Base-by-base conservation (phyloP, 2,113 vertebrate genomes). In the Sitta europaea region DNA sequence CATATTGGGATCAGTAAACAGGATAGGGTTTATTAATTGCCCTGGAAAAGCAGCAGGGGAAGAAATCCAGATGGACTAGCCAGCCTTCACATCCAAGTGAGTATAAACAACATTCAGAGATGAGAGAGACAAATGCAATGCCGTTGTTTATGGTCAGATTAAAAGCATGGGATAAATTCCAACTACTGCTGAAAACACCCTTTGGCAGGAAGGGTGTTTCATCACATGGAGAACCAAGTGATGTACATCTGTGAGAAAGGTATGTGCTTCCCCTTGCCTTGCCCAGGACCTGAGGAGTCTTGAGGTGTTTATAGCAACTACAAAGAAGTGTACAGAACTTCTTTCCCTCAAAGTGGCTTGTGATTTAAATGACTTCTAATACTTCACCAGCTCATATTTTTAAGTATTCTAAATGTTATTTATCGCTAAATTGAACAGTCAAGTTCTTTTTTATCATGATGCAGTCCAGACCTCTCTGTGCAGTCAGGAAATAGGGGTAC, bases 91-190 rank as follows among this genome's bases (percentile, higher is more conserved):
- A 76, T 86, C 73, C 53, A 81, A 29, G 43, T 40, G 59, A 67
- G n/a, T 88, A 90, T 92, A 96, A 96, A 93, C 92, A 94, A 45
- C 42, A 28, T 19, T 77, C 55, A 77, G 59, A 90, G 53, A 92
- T 74, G 63, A 90, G 85, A 54, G 33, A 82, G 55, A 88, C 51
- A 51, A 95, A 95, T 55, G 68, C 29, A 84, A 29, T 43, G 36
- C 28, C 0, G 5, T 27, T 92, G 57, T 93, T 88, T 93, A 92
- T 25, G 23, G 65, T 38, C 50, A 61, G 70, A 63, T 77, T 94
- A 90, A 89, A 95, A 88, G 36, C 53, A 48, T 3, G 14, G 93
- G 96, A 53, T 38, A 70, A 88, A 65, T 68, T 90, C 94, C 90
- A 95, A 35, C 16, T 43, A 6, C 43, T 63, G 45, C 62, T 74